Evolutionary conservation across 2,113 vertebrate genomes (phyloP), one percentile per base, ranked within the genome.

Genomic region (Cryptotis parvus): DNA sequence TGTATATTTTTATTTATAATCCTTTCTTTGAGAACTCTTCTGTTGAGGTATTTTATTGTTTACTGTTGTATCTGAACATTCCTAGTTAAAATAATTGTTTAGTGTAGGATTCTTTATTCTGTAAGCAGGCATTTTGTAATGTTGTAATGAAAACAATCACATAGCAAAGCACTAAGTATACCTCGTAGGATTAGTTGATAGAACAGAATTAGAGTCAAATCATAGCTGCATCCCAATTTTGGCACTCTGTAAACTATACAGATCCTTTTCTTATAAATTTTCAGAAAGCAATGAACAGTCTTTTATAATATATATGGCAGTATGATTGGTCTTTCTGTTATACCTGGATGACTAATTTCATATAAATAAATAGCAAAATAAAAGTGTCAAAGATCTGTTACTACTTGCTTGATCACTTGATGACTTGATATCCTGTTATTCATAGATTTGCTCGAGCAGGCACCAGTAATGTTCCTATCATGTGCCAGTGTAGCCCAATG

Each of bases 31-130:
- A 69, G 4, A 55, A 10, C 1, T 77, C n/a, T 58, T 83, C 3
- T 84, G 2, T 61, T 87, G 87, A 77, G 16, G 20, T 9, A 90
- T 90, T 87, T 92, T 90, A 6, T 63, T 43, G n/a, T 79, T 84
- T 33, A 73, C 4, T 91, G 22, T 1, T 65, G 9, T 29, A 81
- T 33, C 11, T 5, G 80, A 9, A 89, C 6, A 49, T 14, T 41
- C 18, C 27, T 31, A 81, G 11, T 8, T 65, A 22, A 65, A 65
- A 65, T 10, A 29, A 29, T 31, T 24, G 22, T 9, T 29, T 9
- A 65, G 8, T 61, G 58, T 29, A 31, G 10, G 29, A 29, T 65
- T 65, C 3, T 24, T 65, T 31, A 31, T 29, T 65, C 63, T 6
- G 1, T 41, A 84, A 75, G 9, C 66, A 18, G 78, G 41, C 43